Evolutionary conservation across 1,140 invertebrate genomes (phyloP).

Genomic region (Bombus huntii): DNA sequence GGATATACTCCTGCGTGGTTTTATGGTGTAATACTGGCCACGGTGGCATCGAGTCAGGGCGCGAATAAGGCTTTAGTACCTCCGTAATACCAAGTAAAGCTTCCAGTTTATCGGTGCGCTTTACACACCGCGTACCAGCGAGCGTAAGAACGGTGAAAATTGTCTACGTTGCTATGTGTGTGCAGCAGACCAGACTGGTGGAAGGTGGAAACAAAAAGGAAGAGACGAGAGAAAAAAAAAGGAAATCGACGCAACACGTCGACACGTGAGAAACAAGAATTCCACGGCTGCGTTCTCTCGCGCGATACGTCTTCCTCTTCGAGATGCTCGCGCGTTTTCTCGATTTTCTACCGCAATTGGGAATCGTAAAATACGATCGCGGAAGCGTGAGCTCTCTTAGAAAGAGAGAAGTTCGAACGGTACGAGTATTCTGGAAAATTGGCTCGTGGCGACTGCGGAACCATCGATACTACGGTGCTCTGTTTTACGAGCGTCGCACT

Average conservation of each 20-base stretch:
- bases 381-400: slow-evolving; percentile 1
- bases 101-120: slow-evolving; percentile 64
- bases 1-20: slow-evolving; percentile 46
- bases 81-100: slow-evolving; percentile 62
- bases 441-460: neutral
- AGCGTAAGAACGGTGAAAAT: slow-evolving; percentile 43
- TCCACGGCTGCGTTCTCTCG: neutral
- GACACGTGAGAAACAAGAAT: slow-evolving; percentile 38
- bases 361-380: slow-evolving; percentile 46
- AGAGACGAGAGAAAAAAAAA: neutral
- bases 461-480: neutral
- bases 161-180: neutral
- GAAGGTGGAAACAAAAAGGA: neutral
- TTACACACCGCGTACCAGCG: slow-evolving; percentile 48
- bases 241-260: neutral
- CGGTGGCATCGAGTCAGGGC: slow-evolving; percentile 11
- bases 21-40: slow-evolving; percentile 65
- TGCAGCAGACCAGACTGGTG: neutral
- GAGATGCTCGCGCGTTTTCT: slow-evolving; percentile 22
- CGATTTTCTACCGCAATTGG: slow-evolving; percentile 49
- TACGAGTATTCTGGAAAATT: slow-evolving; percentile 33
- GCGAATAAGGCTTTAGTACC: slow-evolving; percentile 65
- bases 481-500: slow-evolving; percentile 42
- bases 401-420: neutral
- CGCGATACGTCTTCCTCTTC: neutral